Evolutionary conservation across 1,140 invertebrate genomes (phyloP), one percentile per base, ranked within the genome.

Genomic region (Anastrepha ludens): DNA sequence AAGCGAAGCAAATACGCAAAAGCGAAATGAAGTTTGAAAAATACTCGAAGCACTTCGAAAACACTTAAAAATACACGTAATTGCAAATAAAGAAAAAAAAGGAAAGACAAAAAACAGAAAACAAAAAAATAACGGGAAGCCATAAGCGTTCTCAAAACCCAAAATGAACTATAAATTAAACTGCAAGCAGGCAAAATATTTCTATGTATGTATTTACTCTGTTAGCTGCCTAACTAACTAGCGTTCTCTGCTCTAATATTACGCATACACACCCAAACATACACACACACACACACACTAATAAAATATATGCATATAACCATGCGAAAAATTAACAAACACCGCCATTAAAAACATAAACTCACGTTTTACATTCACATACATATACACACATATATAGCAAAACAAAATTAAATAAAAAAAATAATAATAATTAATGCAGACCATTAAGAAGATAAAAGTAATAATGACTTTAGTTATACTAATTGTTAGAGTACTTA

Each of bases 171-270:
- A 55, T 41, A 67, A 6, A 5, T 67, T 67, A 3, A 67, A 67
- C 4, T 29, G 29, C 29, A 0, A 0, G 29, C 29, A 29, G 29
- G 29, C 29, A 29, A 5, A 81, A 50, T 17, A 55, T 55, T 20
- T 81, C 47, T 50, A 81, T 81, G 47, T 81, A 81, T 81, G 74
- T 81, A 81, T 20, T 81, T 55, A 50, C 44, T 50, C 74, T 8
- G 17, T 81, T 81, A 81, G 74, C 74, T 58, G 74, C 74, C 74
- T 81, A 55, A 81, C n/a, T 20, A 81, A 81, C 44, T 81, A 81
- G 50, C 74, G n/a, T 29, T 81, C 74, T 55, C 74, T 81, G 74
- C 20, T 55, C n/a, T 55, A 55, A 55, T 55, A 58, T 9, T 47
- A 81, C 44, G 7, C 44, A 74, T 15, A 55, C 44, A 81, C 15